Evolutionary conservation across 2,797 vertebrate species (phyloP).

Genomic region (Chelmon rostratus): DNA sequence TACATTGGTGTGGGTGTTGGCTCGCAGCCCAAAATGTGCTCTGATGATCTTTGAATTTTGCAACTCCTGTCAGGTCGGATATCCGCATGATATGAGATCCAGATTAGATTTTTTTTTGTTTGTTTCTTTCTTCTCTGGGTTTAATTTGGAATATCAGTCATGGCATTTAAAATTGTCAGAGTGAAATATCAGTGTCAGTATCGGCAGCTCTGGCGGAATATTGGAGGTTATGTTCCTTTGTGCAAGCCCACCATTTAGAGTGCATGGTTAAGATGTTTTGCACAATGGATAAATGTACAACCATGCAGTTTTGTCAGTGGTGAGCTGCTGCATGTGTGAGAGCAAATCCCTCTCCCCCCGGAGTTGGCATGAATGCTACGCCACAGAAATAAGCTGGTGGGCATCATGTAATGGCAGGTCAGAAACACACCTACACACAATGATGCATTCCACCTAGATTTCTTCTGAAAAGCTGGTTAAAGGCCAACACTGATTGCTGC

Average conservation of each 20-base stretch:
- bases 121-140: neutral
- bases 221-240: neutral
- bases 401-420: slow-evolving; percentile 54
- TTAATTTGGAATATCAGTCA: slow-evolving; percentile 17
- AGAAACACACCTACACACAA: slow-evolving; percentile 53
- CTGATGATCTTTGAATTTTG: slow-evolving; percentile 68
- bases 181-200: slow-evolving; percentile 20
- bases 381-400: slow-evolving; percentile 44
- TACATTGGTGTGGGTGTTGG: slow-evolving; percentile 67
- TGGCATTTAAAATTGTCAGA: neutral
- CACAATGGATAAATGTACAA: slow-evolving; percentile 16
- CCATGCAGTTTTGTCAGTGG: slow-evolving; percentile 18
- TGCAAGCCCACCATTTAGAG: slow-evolving; percentile 4
- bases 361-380: slow-evolving; percentile 36
- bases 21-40: slow-evolving; percentile 58
- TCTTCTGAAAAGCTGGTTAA: slow-evolving; percentile 44
- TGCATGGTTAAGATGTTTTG: slow-evolving; percentile 14
- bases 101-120: neutral
- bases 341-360: slow-evolving; percentile 17
- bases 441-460: slow-evolving; percentile 36
- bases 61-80: slow-evolving; percentile 54
- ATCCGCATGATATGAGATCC: slow-evolving; percentile 17
- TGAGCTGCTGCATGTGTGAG: slow-evolving; percentile 21
- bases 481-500: slow-evolving; percentile 39
- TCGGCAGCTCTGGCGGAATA: slow-evolving; percentile 19